These are phyloP conservation scores for Phenganax marumi DNA, from an alignment of 92 coral and sea anemone species.

Conservation along the genomic window DNA sequence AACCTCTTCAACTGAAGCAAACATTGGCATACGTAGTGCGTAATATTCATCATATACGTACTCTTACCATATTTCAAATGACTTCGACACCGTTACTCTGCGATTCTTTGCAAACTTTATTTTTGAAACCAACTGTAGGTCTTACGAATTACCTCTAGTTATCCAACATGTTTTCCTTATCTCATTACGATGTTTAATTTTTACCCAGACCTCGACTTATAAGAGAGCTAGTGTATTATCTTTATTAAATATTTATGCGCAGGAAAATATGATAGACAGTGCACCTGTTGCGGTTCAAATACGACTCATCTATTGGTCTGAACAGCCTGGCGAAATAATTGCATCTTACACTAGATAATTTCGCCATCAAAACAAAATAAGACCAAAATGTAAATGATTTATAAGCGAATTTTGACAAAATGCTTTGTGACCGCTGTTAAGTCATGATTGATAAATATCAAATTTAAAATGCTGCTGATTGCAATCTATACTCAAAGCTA, in stretches of 20 bases:
- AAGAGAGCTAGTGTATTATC: slow-evolving; percentile 3
- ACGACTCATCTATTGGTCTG: slow-evolving; percentile 3
- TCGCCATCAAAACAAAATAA: neutral
- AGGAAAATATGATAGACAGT: slow-evolving; percentile 5
- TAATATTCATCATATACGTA: neutral
- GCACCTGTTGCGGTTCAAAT: slow-evolving; percentile 1
- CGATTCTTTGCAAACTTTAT: too few relatives aligned
- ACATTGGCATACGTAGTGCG: neutral
- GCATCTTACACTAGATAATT: neutral
- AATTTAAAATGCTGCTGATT: slow-evolving; percentile 11
- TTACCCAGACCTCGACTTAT: slow-evolving; percentile 9
- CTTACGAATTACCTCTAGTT: neutral
- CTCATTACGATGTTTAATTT: neutral
- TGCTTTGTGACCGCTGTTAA: neutral
- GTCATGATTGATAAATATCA: slow-evolving; percentile 17
- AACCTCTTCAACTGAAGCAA: neutral
- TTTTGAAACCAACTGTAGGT: neutral
- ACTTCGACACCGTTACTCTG: too few relatives aligned
- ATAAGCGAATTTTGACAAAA: neutral
- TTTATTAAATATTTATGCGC: slow-evolving; percentile 15
- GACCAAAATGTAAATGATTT: neutral
- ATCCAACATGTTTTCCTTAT: slow-evolving; percentile 1
- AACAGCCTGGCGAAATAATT: neutral
- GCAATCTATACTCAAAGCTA: neutral
- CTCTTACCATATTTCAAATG: slow-evolving; percentile 9